Evolutionary conservation across 53 echinoderm and acorn worm genomes (phyloP), one percentile per base, ranked within the genome.

Genomic region (Antedon mediterranea): DNA sequence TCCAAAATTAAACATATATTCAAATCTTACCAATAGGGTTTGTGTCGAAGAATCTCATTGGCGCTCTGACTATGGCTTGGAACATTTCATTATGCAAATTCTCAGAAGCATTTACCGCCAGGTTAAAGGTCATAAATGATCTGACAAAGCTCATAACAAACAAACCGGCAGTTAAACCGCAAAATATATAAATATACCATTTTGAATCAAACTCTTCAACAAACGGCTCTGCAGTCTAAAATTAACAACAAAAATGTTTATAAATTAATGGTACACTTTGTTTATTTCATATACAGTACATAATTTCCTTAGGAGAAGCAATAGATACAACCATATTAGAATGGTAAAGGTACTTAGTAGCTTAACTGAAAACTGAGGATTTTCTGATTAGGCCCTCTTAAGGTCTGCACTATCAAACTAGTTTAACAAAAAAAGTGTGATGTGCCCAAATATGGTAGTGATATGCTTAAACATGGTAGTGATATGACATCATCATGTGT

Each of bases 61-160:
- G 91, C 4, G 85, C 87, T 32, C 83, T 34, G 81, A 88, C 81
- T 30, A 85, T 30, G 5, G 87, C 79, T 18, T n/a, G 14, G 43
- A 90, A 90, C 91, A 90, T 90, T 34, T 85, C 75, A 28, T 88
- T 80, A 57, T 90, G 91, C 27, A 90, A 85, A 37, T 74, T 73
- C 28, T 79, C 83, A 42, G 88, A 79, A 13, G 88, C 83, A 7
- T 80, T 83, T 29, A 90, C 78, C 75, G 85, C 80, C 73, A 87
- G 77, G 41, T 34, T 14, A 70, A 85, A 88, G 18, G 82, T 78
- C 73, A 84, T 41, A 28, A 88, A 77, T 29, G 85, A 77, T 28
- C 91, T 79, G 8, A 85, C 27, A 20, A 90, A 77, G 4, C 30
- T 31, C 9, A 71, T 29, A 0, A 83, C 28, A 0, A 88, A 32